Evolutionary conservation across 2,113 vertebrate species (phyloP).

Genomic region (Cyprinus carpio): DNA sequence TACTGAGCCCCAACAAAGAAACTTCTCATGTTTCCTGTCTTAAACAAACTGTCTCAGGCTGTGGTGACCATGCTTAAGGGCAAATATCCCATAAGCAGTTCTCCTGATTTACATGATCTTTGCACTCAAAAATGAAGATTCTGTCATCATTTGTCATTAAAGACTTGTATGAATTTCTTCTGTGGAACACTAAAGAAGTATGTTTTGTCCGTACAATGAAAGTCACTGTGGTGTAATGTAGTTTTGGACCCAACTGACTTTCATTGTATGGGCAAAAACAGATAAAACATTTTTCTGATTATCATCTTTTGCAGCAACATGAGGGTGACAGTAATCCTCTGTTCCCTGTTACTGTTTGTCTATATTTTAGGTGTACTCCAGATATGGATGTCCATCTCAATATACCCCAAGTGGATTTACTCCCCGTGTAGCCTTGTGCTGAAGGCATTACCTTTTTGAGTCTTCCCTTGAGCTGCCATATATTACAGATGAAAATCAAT

Average conservation of each 20-base stretch:
- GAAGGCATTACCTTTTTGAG: neutral
- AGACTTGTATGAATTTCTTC: no score
- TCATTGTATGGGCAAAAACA: neutral
- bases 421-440: slow-evolving; percentile 22
- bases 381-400: slow-evolving; percentile 62
- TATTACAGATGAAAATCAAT: neutral
- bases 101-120: no score
- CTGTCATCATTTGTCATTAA: no score
- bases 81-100: slow-evolving; percentile 40
- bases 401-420: slow-evolving; percentile 49
- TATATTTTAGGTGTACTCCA: slow-evolving; percentile 60
- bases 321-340: neutral
- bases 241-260: neutral
- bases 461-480: neutral
- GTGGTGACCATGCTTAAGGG: slow-evolving; percentile 39
- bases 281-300: no score
- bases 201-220: no score
- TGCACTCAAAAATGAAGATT: no score
- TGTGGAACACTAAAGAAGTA: no score
- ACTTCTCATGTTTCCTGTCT: slow-evolving; percentile 46
- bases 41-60: slow-evolving; percentile 41
- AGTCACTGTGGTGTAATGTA: no score
- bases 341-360: neutral
- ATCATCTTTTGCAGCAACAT: neutral
- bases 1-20: slow-evolving; percentile 35